Conservation (phyloP, 2,888 invertebrate genomes). For the Adineta ricciae region DNA sequence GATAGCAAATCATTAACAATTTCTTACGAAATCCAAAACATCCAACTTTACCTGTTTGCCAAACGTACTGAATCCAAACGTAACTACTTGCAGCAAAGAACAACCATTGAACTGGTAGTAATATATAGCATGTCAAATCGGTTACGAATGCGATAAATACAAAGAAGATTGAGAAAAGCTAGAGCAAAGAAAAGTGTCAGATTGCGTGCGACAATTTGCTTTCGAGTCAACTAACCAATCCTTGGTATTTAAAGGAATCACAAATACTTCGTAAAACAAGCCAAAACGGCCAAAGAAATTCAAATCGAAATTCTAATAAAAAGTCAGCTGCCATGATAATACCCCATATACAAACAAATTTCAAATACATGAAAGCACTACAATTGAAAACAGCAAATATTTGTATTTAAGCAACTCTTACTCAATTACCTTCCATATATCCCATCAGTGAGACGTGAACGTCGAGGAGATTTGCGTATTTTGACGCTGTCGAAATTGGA, state of each 20-base stretch:
- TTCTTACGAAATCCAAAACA: constrained; percentile 37
- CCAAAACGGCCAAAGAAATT: constrained; percentile 98
- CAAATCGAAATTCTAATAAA: constrained; percentile 93
- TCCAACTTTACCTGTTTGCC: constrained; percentile 82
- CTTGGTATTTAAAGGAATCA: constrained; percentile 94
- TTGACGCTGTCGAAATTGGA: constrained; percentile 8
- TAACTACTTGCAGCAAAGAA: constrained; percentile 96
- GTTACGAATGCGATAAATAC: constrained; percentile 92
- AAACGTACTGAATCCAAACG: constrained; percentile 95
- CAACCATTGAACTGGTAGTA: constrained; percentile 92
- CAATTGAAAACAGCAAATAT: background rate
- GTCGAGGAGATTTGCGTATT: constrained; percentile 5
- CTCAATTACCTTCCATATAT: constrained; percentile 11
- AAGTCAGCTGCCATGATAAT: constrained; percentile 86
- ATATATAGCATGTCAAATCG: constrained; percentile 95
- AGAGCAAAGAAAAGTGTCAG: constrained; percentile 41
- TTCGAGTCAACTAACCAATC: constrained; percentile 63
- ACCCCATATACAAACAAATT: constrained; percentile 86
- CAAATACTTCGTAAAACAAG: constrained; percentile 83
- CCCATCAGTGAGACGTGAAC: background rate
- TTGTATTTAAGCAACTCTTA: background rate
- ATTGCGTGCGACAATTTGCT: background rate
- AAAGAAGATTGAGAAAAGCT: constrained; percentile 95
- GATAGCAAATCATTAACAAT: too few relatives aligned
- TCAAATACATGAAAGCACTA: constrained; percentile 85